Conservation (phyloP, 1,140 invertebrate species). For the Drosophila nikananu region DNA sequence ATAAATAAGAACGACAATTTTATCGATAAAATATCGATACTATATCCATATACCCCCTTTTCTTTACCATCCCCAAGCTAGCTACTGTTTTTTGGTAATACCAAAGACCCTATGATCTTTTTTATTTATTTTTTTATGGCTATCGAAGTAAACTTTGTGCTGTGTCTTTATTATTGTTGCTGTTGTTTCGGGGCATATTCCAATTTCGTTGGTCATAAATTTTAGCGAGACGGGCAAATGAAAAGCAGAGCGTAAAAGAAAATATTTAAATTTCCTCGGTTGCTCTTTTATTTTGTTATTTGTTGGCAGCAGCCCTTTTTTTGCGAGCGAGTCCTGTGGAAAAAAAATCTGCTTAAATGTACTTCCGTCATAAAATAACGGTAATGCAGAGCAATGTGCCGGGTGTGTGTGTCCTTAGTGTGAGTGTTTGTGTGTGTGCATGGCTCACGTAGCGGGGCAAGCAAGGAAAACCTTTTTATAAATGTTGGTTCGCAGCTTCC, state of each 20-base stretch:
- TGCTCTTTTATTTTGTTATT: conserved; percentile 19
- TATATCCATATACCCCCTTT: rapidly evolving
- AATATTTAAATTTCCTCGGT: conserved; percentile 73
- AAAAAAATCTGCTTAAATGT: conserved; percentile 81
- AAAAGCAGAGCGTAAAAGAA: conserved; percentile 56
- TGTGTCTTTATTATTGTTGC: conserved; percentile 38
- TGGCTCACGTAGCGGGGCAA: conserved; percentile 66
- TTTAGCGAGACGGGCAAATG: conserved; percentile 67
- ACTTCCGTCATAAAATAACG: conserved; percentile 83
- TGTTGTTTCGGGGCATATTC: conserved; percentile 45
- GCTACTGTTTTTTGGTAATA: background rate
- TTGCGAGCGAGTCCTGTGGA: conserved; percentile 22
- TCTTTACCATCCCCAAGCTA: background rate
- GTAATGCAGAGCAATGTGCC: conserved; percentile 72
- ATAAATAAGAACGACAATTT: too few relatives aligned
- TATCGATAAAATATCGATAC: background rate
- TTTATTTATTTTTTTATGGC: conserved; percentile 42
- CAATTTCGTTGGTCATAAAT: conserved; percentile 77
- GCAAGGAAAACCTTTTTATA: conserved; percentile 83
- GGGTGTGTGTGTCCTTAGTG: conserved; percentile 23
- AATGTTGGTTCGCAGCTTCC: conserved; percentile 72
- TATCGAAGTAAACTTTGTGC: conserved; percentile 39
- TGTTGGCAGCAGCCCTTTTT: conserved; percentile 54
- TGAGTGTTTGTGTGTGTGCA: conserved; percentile 13
- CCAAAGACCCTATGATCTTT: background rate